phyloP scores from a whole-genome alignment of 1,140 invertebrate genomes.

The Pinna nobilis region DNA sequence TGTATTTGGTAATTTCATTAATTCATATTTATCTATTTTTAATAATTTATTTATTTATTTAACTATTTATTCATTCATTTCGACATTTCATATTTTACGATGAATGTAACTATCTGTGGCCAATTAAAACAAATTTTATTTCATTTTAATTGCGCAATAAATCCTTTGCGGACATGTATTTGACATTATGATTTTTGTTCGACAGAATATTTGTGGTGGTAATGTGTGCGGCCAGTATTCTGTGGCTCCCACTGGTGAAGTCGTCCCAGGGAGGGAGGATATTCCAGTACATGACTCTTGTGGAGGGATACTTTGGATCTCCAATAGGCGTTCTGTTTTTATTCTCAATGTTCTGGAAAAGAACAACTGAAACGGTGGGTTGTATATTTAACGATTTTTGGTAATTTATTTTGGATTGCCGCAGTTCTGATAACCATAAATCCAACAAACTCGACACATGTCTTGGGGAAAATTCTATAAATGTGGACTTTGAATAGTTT shows the following conservation, averaged over 20 bases:
- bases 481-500: background rate
- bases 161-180: background rate
- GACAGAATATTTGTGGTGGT: slow-evolving; percentile 75
- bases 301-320: slow-evolving; percentile 78
- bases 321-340: slow-evolving; percentile 78
- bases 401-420: background rate
- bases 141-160: background rate
- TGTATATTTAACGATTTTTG: background rate
- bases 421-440: background rate
- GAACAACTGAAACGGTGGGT: slow-evolving; percentile 77
- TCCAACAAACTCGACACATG: background rate
- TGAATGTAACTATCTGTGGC: background rate
- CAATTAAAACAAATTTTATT: background rate
- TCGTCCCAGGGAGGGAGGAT: slow-evolving; percentile 77
- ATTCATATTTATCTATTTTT: too few species aligned
- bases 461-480: background rate
- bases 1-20: too few species aligned
- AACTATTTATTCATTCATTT: too few species aligned
- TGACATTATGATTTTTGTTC: background rate
- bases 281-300: slow-evolving; percentile 79
- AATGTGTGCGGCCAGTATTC: slow-evolving; percentile 76
- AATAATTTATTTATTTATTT: too few species aligned
- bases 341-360: slow-evolving; percentile 76
- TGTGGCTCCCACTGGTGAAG: slow-evolving; percentile 79
- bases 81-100: background rate